Evolutionary conservation across 2,888 invertebrate species (phyloP).

Genomic region (Carcina quercana): DNA sequence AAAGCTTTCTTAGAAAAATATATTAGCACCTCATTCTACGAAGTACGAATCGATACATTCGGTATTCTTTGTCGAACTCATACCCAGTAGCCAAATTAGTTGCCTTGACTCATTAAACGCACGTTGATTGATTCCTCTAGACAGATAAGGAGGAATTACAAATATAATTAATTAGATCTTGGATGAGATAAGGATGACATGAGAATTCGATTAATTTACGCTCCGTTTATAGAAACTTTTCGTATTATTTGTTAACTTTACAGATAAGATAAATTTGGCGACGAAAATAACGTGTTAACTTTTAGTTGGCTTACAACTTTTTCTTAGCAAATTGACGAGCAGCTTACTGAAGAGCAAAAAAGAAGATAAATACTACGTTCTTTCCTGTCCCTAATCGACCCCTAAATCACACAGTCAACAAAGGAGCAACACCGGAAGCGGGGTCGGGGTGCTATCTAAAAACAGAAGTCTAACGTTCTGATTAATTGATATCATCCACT

Average conservation of each 20-base stretch:
- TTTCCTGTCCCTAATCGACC: neutral
- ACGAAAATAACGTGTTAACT: neutral
- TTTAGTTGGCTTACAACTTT: neutral
- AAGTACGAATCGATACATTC: too few species aligned
- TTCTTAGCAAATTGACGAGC: too few species aligned
- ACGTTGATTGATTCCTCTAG: neutral
- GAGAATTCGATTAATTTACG: constrained; percentile 3
- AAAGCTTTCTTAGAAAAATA: too few species aligned
- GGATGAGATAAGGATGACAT: constrained; percentile 7
- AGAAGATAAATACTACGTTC: too few species aligned
- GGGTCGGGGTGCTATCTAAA: constrained; percentile 24
- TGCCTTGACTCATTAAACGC: too few species aligned
- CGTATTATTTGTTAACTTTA: too few species aligned
- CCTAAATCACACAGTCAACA: constrained; percentile 9
- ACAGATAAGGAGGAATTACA: constrained; percentile 6
- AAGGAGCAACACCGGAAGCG: constrained; percentile 16
- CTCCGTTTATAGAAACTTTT: neutral
- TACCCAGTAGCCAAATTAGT: too few species aligned
- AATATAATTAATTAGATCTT: constrained; percentile 6
- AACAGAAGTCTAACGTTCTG: constrained; percentile 42
- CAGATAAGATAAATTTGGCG: neutral
- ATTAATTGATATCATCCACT: constrained; percentile 58
- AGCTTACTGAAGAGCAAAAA: too few species aligned
- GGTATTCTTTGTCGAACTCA: too few species aligned
- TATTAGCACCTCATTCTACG: too few species aligned